Conservation (phyloP, 1,140 invertebrate species). For the Marisa cornuarietis region DNA sequence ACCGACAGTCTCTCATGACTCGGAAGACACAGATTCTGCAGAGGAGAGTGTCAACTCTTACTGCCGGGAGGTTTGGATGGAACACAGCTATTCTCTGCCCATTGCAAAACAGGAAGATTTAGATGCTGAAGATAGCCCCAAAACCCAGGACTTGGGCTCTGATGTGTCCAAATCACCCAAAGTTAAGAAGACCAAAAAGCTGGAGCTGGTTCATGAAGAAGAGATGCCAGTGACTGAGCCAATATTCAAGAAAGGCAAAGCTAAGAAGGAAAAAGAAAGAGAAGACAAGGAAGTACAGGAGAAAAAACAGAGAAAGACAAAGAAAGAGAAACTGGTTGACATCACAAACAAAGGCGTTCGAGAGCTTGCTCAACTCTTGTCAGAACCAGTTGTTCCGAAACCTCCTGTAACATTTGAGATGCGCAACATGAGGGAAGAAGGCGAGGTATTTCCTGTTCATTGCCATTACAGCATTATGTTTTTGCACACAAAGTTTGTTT, state of each 20-base stretch:
- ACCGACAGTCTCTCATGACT: slow-evolving; percentile 28
- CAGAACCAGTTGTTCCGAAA: slow-evolving; percentile 45
- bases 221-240: background rate
- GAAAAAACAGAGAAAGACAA: slow-evolving; percentile 1
- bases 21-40: slow-evolving; percentile 50
- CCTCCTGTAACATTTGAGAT: slow-evolving; percentile 56
- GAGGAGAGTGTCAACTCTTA: slow-evolving; percentile 49
- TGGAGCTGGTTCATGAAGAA: background rate
- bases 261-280: slow-evolving; percentile 36
- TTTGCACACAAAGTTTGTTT: too few relatives aligned
- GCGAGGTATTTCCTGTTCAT: slow-evolving; percentile 22
- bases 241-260: slow-evolving; percentile 26
- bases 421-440: slow-evolving; percentile 55
- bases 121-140: background rate
- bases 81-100: slow-evolving; percentile 62
- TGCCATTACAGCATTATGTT: too few relatives aligned
- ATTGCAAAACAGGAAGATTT: slow-evolving; percentile 21
- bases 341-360: slow-evolving; percentile 55
- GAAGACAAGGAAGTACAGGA: slow-evolving; percentile 38
- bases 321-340: slow-evolving; percentile 46
- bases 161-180: slow-evolving; percentile 6
- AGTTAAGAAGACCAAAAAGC: slow-evolving; percentile 25
- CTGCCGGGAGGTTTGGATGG: slow-evolving; percentile 52
- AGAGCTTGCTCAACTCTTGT: slow-evolving; percentile 56
- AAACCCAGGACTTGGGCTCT: background rate